Conservation (phyloP, 2,888 invertebrate species). For the Lithosia quadra region DNA sequence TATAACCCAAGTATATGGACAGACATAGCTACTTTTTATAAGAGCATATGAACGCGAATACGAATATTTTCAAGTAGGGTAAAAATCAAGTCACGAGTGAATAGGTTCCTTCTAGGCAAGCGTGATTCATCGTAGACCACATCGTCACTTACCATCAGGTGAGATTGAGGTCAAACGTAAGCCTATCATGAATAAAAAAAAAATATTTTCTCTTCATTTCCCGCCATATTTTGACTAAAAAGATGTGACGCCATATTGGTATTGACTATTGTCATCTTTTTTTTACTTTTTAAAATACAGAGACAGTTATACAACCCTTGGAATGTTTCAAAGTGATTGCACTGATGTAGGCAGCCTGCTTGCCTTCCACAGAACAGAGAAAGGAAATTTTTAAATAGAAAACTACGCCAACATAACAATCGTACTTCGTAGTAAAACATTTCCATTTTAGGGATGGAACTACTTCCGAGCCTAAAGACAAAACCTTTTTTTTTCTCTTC, state of each 20-base stretch:
- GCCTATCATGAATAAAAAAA: no score
- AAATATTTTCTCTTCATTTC: neutral
- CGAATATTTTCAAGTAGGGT: no score
- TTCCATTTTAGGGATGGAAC: neutral
- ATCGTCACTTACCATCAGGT: no score
- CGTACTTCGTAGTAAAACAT: no score
- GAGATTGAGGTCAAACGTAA: no score
- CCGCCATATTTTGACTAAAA: neutral
- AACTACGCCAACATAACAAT: neutral
- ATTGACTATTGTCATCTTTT: neutral
- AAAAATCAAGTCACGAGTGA: no score
- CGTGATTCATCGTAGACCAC: no score
- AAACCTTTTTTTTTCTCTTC: no score
- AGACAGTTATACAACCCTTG: neutral
- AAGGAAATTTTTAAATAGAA: slow-evolving; percentile 17
- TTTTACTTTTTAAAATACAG: neutral
- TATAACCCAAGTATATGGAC: no score
- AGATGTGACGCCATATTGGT: neutral
- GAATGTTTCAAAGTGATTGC: slow-evolving; percentile 37
- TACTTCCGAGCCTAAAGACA: neutral
- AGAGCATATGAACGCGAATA: no score
- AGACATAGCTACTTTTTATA: no score
- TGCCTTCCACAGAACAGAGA: neutral
- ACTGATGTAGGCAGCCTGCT: neutral
- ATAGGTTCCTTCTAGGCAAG: no score